phyloP scores from a whole-genome alignment of 2,113 vertebrate species.

The Micromys minutus region DNA sequence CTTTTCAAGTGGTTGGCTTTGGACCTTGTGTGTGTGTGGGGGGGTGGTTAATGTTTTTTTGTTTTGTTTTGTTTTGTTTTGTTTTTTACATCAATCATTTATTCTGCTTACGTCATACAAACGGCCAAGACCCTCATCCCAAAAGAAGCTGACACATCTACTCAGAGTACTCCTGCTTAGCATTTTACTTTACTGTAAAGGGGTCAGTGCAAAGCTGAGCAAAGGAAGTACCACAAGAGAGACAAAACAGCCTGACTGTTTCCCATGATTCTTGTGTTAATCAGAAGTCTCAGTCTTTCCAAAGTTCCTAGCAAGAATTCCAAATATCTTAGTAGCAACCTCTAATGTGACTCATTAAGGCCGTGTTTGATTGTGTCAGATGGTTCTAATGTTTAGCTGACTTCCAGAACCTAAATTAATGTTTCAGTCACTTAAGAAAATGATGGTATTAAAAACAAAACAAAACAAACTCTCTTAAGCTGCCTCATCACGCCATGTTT shows the following conservation, averaged over 20 bases:
- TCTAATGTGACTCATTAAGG: conserved; percentile 41
- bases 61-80: background rate
- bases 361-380: background rate
- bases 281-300: conserved; percentile 41
- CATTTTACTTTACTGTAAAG: conserved; percentile 6
- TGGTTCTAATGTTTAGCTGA: conserved; percentile 22
- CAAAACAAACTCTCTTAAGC: background rate
- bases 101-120: background rate
- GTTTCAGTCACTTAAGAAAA: conserved; percentile 41
- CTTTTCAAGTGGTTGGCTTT: conserved; percentile 9
- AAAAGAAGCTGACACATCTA: conserved; percentile 12
- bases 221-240: conserved; percentile 38
- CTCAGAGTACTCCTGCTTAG: conserved; percentile 38
- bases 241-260: conserved; percentile 46
- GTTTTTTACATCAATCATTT: background rate
- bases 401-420: conserved; percentile 40
- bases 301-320: conserved; percentile 62
- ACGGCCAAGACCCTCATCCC: background rate
- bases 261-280: conserved; percentile 51
- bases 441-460: background rate
- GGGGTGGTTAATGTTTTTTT: too few relatives aligned
- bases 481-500: background rate
- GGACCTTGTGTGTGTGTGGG: background rate
- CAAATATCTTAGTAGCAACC: conserved; percentile 43
- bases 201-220: conserved; percentile 19